Conservation (phyloP, 2,797 vertebrate species). For the Oreochromis grahami region DNA sequence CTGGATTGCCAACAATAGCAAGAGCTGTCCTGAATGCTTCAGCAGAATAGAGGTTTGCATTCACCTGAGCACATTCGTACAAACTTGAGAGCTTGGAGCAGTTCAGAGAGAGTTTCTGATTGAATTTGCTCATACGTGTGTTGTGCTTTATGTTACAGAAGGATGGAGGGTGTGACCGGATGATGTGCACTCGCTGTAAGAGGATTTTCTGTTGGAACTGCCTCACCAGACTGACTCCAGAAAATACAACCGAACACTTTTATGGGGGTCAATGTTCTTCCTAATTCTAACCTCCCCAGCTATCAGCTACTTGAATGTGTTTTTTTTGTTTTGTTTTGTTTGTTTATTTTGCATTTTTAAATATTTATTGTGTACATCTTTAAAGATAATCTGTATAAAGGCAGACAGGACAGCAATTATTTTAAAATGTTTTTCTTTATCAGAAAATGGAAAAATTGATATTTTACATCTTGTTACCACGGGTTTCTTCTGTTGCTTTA, state of each 20-base stretch:
- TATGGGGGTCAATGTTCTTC: accelerated
- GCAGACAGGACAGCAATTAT: neutral
- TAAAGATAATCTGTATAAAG: neutral
- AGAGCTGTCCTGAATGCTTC: constrained; percentile 81
- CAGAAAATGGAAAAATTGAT: neutral
- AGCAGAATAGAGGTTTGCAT: constrained; percentile 76
- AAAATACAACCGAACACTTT: accelerated
- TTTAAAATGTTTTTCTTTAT: neutral
- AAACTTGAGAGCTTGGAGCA: neutral
- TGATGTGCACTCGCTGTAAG: constrained; percentile 76
- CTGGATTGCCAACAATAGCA: constrained; percentile 79
- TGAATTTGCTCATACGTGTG: neutral
- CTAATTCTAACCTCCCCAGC: neutral
- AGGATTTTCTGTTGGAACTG: constrained; percentile 78
- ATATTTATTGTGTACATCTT: neutral
- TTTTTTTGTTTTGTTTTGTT: too few species aligned
- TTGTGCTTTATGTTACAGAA: constrained; percentile 70
- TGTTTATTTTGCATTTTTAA: neutral
- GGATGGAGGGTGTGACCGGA: constrained; percentile 79
- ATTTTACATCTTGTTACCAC: accelerated
- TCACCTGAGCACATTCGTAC: neutral
- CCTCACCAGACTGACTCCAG: neutral
- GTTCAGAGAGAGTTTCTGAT: neutral
- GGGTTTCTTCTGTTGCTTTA: neutral
- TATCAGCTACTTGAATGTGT: neutral